Conservation (phyloP, 92 coral and sea anemone species). For the Heliopora coerulea region DNA sequence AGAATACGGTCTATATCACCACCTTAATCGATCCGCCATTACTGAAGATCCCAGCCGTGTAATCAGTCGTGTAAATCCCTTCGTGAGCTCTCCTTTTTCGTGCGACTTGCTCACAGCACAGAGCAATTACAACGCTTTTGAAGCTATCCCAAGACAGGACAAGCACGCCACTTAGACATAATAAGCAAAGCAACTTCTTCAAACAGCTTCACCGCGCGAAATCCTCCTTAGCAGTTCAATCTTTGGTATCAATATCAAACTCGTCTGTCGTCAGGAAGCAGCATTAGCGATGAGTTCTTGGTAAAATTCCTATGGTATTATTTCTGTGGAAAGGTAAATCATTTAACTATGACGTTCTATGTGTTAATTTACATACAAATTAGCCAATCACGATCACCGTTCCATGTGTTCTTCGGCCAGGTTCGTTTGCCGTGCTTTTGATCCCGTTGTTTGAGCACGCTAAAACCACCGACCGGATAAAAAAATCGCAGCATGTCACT, state of each 20-base stretch:
- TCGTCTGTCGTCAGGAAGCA: background rate
- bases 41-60: background rate
- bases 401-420: background rate
- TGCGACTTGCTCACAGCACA: background rate
- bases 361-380: background rate
- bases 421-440: background rate
- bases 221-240: background rate
- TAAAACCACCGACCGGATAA: too few species aligned
- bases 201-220: background rate
- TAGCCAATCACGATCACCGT: background rate
- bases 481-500: background rate
- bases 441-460: too few species aligned
- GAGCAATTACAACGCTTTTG: background rate
- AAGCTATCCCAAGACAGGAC: constrained; percentile 1
- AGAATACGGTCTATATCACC: background rate
- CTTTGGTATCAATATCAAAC: background rate
- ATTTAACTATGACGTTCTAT: too few species aligned
- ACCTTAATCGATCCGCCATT: background rate
- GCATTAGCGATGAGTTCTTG: background rate
- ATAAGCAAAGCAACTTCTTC: background rate
- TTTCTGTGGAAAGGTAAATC: too few species aligned
- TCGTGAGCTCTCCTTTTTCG: background rate
- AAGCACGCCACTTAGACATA: background rate
- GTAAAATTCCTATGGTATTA: background rate
- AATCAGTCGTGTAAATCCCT: background rate